Conservation (phyloP, 2,113 vertebrate species). For the Carlito syrichta region DNA sequence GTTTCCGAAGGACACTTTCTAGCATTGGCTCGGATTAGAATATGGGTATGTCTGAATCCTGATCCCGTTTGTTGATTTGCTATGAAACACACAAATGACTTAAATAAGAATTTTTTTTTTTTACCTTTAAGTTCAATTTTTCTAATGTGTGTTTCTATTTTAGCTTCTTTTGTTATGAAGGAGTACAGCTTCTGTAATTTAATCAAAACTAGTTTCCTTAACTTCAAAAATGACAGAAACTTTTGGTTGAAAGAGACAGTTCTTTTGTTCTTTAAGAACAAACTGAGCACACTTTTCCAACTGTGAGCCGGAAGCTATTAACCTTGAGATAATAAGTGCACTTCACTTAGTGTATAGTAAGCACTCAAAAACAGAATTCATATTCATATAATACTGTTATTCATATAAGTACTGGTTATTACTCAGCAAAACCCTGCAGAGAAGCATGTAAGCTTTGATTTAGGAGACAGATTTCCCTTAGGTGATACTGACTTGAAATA, state of each 20-base stretch:
- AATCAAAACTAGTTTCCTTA: not conserved
- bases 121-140: not conserved
- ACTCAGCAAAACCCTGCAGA: not conserved
- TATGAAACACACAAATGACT: not conserved
- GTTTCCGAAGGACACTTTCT: not conserved
- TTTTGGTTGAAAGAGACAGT: not conserved
- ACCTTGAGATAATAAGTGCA: not conserved
- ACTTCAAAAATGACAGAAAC: not conserved
- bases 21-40: not conserved
- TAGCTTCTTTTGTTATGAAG: not conserved
- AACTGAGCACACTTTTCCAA: not conserved
- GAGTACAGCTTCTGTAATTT: not conserved
- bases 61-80: not conserved
- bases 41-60: not conserved
- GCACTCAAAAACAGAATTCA: too few relatives aligned
- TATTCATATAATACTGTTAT: too few relatives aligned
- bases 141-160: not conserved
- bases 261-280: constrained; percentile 29
- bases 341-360: not conserved
- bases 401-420: not conserved
- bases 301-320: not conserved
- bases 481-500: not conserved
- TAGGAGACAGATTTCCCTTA: not conserved
- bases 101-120: not conserved
- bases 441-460: not conserved